Conservation (phyloP, 2,113 vertebrate genomes). For the Nannospalax galili region DNA sequence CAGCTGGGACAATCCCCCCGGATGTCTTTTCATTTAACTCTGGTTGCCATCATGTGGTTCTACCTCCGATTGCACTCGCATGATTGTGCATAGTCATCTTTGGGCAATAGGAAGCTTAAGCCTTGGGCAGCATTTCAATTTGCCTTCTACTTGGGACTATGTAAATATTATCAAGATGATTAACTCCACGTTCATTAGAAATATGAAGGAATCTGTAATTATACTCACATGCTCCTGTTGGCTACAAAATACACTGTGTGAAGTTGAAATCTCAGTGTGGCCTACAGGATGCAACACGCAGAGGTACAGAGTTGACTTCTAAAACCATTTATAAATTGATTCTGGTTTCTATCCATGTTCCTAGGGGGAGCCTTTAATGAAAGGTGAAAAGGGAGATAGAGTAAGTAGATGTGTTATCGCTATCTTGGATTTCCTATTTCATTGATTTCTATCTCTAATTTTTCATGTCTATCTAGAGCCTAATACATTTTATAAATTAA, state of each 20-base stretch:
- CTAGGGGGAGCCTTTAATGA: conserved; percentile 84
- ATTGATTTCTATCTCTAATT: conserved; percentile 66
- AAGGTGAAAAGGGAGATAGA: conserved; percentile 92
- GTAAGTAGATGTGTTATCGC: conserved; percentile 84
- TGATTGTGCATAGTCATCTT: background rate
- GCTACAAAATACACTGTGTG: background rate
- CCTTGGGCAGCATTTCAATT: background rate
- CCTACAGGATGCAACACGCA: background rate
- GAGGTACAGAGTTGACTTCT: conserved; percentile 38
- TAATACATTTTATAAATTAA: conserved; percentile 65
- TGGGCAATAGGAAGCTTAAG: background rate
- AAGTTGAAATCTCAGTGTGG: background rate
- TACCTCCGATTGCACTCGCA: background rate
- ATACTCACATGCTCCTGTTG: background rate
- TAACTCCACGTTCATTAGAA: background rate
- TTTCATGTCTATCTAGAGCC: conserved; percentile 34
- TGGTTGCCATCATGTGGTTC: background rate
- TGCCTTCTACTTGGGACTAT: background rate
- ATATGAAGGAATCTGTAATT: background rate
- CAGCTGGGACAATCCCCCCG: background rate
- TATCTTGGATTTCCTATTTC: conserved; percentile 51
- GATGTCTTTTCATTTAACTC: background rate
- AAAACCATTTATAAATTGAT: conserved; percentile 69
- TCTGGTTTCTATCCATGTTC: conserved; percentile 49
- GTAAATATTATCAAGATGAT: conserved; percentile 25